Base-by-base conservation (phyloP, 2,113 vertebrate species). In the Ahaetulla prasina region DNA sequence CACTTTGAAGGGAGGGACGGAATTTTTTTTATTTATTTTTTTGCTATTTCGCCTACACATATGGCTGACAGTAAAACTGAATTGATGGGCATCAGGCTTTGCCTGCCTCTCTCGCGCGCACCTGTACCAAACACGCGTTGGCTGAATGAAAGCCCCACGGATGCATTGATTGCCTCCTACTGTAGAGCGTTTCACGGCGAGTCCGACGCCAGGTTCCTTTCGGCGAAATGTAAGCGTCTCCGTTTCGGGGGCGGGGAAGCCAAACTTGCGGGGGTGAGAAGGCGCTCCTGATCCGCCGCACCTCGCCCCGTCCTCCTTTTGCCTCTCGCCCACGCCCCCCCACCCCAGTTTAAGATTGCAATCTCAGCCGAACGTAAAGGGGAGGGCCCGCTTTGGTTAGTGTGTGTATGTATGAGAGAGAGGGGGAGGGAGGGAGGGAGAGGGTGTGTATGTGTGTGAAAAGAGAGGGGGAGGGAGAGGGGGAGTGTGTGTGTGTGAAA, bases 361-460 rank as follows among this genome's bases (percentile, higher is more conserved):
- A 39, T 20, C 14, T 39, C 52, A 23, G 45, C n/a, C 35, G 39
- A 30, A 16, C 23, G 89, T 12, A 18, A 16, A n/a, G 84, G 23
- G 84, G 52, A 60, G 54, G 54, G 14, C 43, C 27, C 25, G 9
- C 23, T 54, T 43, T 30, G 85, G 30, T 54, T 27, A 54, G 16
- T 25, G 39, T 85, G 90, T 39, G 22, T 57, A 54, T 4, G 54
- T 25, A 35, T 12, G 27, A 49, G 3, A 45, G 43, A 45, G 43
- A 45, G 43, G 3, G 3, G 3, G 43, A 53, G 43, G 43, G 43
- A 45, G 43, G 43, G 43, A 3, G 43, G 3, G 43, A 45, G 43
- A n/a, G n/a, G n/a, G 27, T 22, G 57, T 14, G 94, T 92, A 89
- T 91, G 95, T 91, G 92, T 91, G 91, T 91, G 94, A 86, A 49